A percentile compares a stretch with the other conserved stretches of the same genome.
Conservation (phyloP, 2,113 vertebrate genomes). For the Bujurquina vittata region DNA sequence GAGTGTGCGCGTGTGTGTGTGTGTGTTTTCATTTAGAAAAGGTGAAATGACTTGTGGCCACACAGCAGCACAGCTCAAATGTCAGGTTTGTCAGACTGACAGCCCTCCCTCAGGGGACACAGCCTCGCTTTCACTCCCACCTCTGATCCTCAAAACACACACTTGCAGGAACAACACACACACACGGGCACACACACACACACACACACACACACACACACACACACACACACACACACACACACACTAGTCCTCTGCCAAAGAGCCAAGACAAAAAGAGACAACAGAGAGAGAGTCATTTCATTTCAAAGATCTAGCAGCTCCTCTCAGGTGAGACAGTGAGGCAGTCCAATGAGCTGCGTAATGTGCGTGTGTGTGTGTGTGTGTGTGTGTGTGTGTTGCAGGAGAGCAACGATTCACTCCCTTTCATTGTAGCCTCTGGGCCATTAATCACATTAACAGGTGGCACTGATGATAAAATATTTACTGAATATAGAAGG, state of each 20-base stretch:
- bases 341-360: conserved; percentile 40
- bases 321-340: conserved; percentile 25
- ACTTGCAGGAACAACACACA: neutral
- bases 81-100: conserved; percentile 71
- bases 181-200: neutral
- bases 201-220: neutral
- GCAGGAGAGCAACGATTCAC: neutral
- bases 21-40: conserved; percentile 54
- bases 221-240: neutral
- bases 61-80: conserved; percentile 64
- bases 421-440: conserved; percentile 26
- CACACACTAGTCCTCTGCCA: neutral
- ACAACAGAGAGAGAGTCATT: conserved; percentile 17
- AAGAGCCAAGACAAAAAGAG: conserved; percentile 22
- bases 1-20: neutral
- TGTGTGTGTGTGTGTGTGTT: neutral
- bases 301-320: conserved; percentile 19
- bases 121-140: conserved; percentile 31
- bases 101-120: conserved; percentile 54
- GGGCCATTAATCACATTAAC: conserved; percentile 64
- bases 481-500: conserved; percentile 33
- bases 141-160: conserved; percentile 40
- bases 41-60: conserved; percentile 67
- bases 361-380: conserved; percentile 41
- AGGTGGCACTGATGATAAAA: conserved; percentile 71